A percentile compares a stretch with the other conserved stretches of the same genome.
phyloP scores from a whole-genome alignment of 2,888 invertebrate species.

The Monoplex corrugatus region DNA sequence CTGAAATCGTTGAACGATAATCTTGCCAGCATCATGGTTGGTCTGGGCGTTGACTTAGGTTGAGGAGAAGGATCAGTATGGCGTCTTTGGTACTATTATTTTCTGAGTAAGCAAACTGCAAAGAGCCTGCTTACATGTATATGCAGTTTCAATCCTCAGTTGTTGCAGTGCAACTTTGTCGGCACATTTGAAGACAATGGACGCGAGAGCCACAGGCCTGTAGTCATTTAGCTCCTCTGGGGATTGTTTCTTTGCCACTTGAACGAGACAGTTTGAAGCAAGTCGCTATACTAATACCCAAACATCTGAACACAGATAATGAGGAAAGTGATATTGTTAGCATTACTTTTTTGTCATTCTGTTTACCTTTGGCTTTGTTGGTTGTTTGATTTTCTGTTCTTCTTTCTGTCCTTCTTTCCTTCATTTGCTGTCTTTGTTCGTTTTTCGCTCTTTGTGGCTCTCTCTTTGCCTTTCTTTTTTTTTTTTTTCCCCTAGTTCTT shows the following conservation, averaged over 20 bases:
- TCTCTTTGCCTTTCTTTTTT: too few species aligned
- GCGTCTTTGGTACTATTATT: not conserved
- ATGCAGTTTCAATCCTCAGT: not conserved
- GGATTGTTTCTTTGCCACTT: slow-evolving; percentile 6
- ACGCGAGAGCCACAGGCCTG: not conserved
- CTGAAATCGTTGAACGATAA: slow-evolving; percentile 17
- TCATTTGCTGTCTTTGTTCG: too few species aligned
- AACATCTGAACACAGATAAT: too few species aligned
- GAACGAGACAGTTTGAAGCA: too few species aligned
- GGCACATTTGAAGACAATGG: slow-evolving; percentile 11
- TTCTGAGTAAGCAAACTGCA: slow-evolving; percentile 24
- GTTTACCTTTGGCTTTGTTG: too few species aligned
- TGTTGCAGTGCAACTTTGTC: not conserved
- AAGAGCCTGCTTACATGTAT: not conserved
- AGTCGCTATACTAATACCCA: too few species aligned
- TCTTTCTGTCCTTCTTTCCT: not conserved
- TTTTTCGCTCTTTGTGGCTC: too few species aligned
- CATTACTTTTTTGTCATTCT: too few species aligned
- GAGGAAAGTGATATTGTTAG: too few species aligned
- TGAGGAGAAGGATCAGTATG: not conserved
- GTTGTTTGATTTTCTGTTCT: not conserved
- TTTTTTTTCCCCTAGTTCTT: too few species aligned
- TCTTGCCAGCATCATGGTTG: slow-evolving; percentile 24
- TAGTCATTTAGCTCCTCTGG: slow-evolving; percentile 24
- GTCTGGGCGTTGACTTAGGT: not conserved